Evolutionary conservation across 2,113 vertebrate genomes (phyloP).

Genomic region (Myotis yumanensis): DNA sequence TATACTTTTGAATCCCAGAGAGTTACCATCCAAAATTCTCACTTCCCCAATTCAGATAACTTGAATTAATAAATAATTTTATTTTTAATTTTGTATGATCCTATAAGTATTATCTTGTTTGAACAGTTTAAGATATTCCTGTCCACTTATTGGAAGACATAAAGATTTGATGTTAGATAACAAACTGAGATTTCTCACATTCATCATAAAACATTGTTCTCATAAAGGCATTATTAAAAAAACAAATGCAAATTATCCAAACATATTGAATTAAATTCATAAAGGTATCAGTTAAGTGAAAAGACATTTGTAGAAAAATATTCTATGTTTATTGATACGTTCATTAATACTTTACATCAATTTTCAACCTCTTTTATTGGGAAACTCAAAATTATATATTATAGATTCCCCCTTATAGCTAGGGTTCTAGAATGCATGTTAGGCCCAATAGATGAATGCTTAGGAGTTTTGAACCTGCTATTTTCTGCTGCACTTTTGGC

Average conservation of each 20-base stretch:
- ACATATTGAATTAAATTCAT: not conserved
- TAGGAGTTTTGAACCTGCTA: not conserved
- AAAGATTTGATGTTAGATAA: not conserved
- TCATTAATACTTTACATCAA: not conserved
- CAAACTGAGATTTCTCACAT: not conserved
- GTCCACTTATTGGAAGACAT: not conserved
- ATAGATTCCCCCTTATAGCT: not conserved
- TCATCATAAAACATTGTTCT: not conserved
- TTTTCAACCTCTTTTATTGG: not conserved
- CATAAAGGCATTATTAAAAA: not conserved
- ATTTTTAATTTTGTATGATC: not conserved
- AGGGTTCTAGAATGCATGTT: not conserved
- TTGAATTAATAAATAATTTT: not conserved
- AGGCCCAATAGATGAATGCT: not conserved
- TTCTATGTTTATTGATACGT: not conserved
- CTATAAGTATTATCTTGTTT: not conserved
- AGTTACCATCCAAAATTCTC: not conserved
- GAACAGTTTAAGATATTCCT: not conserved
- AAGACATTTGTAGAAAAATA: not conserved
- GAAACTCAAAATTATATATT: not conserved
- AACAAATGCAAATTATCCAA: not conserved
- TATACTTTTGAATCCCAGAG: not conserved
- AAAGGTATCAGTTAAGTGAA: not conserved
- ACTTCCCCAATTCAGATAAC: not conserved
- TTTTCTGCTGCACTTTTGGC: not conserved